These are phyloP conservation scores for Globicephala melas DNA, from an alignment of 2,113 vertebrate genomes.

Conservation along the genomic window DNA sequence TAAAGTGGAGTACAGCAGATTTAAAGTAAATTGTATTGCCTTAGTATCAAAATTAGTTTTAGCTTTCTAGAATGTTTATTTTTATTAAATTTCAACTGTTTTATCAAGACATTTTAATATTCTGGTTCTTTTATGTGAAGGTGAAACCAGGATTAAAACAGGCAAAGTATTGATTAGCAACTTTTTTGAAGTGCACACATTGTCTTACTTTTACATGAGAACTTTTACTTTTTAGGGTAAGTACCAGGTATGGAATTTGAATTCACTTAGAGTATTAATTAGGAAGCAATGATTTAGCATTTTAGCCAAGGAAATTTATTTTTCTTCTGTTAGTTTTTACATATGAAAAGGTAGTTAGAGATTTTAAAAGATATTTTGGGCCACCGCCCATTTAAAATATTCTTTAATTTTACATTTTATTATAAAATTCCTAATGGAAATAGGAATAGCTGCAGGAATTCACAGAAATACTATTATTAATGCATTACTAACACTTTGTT, in stretches of 20 bases:
- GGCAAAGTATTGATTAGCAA: slow-evolving; percentile 19
- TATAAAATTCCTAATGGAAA: slow-evolving; percentile 33
- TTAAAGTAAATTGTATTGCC: slow-evolving; percentile 42
- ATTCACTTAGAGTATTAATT: slow-evolving; percentile 22
- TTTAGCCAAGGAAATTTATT: slow-evolving; percentile 9
- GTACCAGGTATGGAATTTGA: slow-evolving; percentile 20
- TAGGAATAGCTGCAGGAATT: neutral
- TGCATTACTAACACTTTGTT: slow-evolving; percentile 13
- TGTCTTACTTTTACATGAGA: slow-evolving; percentile 35
- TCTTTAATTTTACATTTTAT: slow-evolving; percentile 28
- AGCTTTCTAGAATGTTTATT: slow-evolving; percentile 29
- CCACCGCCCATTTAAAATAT: neutral
- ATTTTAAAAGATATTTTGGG: slow-evolving; percentile 33
- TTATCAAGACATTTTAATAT: slow-evolving; percentile 37
- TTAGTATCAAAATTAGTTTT: slow-evolving; percentile 35
- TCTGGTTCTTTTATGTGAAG: slow-evolving; percentile 36
- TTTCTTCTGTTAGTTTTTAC: slow-evolving; percentile 40
- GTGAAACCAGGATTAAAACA: slow-evolving; percentile 38
- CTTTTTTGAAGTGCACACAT: slow-evolving; percentile 22
- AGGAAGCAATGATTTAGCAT: slow-evolving; percentile 36
- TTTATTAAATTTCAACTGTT: slow-evolving; percentile 44
- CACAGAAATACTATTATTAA: neutral
- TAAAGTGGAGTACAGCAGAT: slow-evolving; percentile 2
- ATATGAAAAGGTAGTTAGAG: neutral
- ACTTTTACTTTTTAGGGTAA: slow-evolving; percentile 20